Conservation (phyloP, 2,888 invertebrate species). For the Leucophenga maculata region DNA sequence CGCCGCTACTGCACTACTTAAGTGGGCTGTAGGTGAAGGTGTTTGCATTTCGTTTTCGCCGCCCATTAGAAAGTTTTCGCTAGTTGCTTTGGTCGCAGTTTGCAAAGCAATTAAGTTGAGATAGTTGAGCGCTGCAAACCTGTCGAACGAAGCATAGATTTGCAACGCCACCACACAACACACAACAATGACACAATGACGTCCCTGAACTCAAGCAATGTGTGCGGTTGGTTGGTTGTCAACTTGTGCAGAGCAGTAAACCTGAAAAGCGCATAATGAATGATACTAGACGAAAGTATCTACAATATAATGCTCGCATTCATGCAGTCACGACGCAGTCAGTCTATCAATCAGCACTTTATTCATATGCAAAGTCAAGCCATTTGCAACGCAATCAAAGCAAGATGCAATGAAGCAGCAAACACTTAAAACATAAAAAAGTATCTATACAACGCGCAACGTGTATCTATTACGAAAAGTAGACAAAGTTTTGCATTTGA, state of each 20-base stretch:
- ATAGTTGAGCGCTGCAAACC: background rate
- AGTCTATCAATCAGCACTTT: slow-evolving; percentile 1
- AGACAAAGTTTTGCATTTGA: slow-evolving; percentile 15
- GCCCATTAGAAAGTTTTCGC: background rate
- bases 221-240: background rate
- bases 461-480: slow-evolving; percentile 12
- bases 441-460: background rate
- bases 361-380: slow-evolving; percentile 15
- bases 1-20: background rate
- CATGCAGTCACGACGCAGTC: background rate
- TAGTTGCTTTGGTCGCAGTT: background rate
- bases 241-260: background rate
- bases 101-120: slow-evolving; percentile 18
- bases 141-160: background rate
- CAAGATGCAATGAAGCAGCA: slow-evolving; percentile 15
- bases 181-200: background rate
- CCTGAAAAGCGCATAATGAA: slow-evolving; percentile 33
- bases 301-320: background rate
- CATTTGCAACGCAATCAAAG: slow-evolving; percentile 2
- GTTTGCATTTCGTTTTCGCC: too few species aligned
- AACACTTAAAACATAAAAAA: slow-evolving; percentile 5
- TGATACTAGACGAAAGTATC: slow-evolving; percentile 1
- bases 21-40: background rate
- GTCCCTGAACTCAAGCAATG: slow-evolving; percentile 7
- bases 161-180: background rate